A percentile compares a stretch with the other conserved stretches of the same genome.
Conservation (phyloP, 2,797 vertebrate species). For the Caiman crocodilus region DNA sequence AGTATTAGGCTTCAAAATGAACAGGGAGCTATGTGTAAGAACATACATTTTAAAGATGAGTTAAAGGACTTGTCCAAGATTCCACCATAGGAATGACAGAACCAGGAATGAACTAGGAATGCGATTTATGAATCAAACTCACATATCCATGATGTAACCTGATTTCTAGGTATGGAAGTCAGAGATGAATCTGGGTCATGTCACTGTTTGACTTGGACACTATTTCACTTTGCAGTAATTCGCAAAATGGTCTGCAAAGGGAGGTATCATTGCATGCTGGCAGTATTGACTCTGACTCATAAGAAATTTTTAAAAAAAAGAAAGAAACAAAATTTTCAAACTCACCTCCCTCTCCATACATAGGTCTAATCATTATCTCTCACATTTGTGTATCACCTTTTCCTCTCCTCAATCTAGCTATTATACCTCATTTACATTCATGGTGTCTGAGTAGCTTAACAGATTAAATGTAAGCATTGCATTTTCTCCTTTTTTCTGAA, state of each 20-base stretch:
- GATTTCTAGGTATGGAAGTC: background rate
- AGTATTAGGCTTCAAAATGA: background rate
- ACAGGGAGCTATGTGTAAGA: background rate
- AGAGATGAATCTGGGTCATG: background rate
- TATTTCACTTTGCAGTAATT: background rate
- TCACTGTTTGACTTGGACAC: background rate
- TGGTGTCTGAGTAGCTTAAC: background rate
- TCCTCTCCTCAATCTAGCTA: background rate
- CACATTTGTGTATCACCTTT: background rate
- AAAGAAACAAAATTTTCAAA: background rate
- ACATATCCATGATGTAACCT: background rate
- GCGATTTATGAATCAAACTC: background rate
- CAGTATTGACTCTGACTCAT: too few relatives aligned
- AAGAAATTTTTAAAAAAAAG: too few relatives aligned
- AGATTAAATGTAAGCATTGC: background rate
- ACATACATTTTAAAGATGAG: background rate
- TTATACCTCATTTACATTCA: background rate
- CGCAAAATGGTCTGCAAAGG: background rate
- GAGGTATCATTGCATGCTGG: background rate
- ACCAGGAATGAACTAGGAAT: background rate
- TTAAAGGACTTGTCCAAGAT: background rate
- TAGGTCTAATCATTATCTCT: background rate
- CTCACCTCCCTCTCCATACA: background rate
- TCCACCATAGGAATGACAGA: background rate
- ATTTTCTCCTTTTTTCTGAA: background rate